Percentiles rank a stretch among this genome's conserved stretches.
Evolutionary conservation across 2,113 vertebrate species (phyloP).

Genomic region (Pandion haliaetus): DNA sequence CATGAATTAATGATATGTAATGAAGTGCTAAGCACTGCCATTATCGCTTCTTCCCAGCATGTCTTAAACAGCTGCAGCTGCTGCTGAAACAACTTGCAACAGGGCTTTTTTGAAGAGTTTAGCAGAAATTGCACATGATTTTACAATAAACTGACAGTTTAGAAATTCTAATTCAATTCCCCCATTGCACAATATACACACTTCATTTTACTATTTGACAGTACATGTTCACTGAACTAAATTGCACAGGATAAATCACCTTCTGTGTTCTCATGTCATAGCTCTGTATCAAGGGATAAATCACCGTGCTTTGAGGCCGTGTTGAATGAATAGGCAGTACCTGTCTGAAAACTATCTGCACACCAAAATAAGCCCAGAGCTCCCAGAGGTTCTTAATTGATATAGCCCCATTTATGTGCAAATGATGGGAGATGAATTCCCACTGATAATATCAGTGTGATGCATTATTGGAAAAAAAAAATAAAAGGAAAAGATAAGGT

Average conservation of each 20-base stretch:
- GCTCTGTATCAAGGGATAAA: background rate
- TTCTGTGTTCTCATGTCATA: background rate
- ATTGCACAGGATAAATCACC: background rate
- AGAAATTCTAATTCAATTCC: background rate
- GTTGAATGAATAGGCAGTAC: background rate
- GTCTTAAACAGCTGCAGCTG: conserved; percentile 17
- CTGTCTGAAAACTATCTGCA: background rate
- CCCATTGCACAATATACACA: background rate
- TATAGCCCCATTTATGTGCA: background rate
- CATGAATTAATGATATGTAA: conserved; percentile 21
- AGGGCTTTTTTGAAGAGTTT: background rate
- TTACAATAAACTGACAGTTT: background rate
- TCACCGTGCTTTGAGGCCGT: background rate
- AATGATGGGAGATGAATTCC: background rate
- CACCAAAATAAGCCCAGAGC: background rate
- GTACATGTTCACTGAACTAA: background rate
- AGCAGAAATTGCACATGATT: background rate
- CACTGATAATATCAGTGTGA: background rate
- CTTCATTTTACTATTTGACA: conserved; percentile 24
- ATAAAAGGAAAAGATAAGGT: background rate
- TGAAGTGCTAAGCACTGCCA: background rate
- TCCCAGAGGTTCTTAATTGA: background rate
- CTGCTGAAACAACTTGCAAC: background rate
- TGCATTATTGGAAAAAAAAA: background rate
- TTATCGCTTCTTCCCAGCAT: background rate